phyloP scores from a whole-genome alignment of 2,797 vertebrate species.

The Myotis planiceps region DNA sequence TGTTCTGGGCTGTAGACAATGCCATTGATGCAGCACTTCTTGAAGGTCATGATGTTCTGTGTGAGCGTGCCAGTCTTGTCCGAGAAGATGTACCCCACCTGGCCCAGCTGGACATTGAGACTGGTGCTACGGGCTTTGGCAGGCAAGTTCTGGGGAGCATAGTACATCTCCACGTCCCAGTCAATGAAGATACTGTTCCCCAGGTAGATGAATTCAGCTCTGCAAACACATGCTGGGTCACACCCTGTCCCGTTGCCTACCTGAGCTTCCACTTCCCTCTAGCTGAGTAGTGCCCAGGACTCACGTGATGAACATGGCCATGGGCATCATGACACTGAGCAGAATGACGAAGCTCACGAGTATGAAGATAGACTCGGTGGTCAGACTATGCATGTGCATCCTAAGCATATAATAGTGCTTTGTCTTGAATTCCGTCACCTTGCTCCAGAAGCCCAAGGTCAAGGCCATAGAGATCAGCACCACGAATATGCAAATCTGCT shows the following conservation, averaged over 20 bases:
- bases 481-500: constrained; percentile 90
- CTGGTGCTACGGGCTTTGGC: constrained; percentile 93
- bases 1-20: constrained; percentile 87
- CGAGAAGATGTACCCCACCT: constrained; percentile 94
- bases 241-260: not conserved
- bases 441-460: constrained; percentile 87
- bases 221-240: not conserved
- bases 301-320: constrained; percentile 95
- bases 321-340: constrained; percentile 93
- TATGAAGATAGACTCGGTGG: constrained; percentile 87
- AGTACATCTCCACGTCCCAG: constrained; percentile 94
- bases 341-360: constrained; percentile 95
- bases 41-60: constrained; percentile 94
- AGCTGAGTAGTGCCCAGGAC: not conserved
- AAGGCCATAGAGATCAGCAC: constrained; percentile 84
- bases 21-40: constrained; percentile 93
- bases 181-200: constrained; percentile 93
- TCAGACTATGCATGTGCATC: not conserved
- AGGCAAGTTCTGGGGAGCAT: constrained; percentile 81
- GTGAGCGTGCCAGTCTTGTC: constrained; percentile 99
- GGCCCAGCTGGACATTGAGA: constrained; percentile 94
- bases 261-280: not conserved
- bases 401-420: constrained; percentile 80
- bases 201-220: constrained; percentile 92
- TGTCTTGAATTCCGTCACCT: constrained; percentile 77